A percentile compares a stretch with the other conserved stretches of the same genome.
Conservation (phyloP, 1,140 invertebrate species). For the Aphelenchoides fujianensis region DNA sequence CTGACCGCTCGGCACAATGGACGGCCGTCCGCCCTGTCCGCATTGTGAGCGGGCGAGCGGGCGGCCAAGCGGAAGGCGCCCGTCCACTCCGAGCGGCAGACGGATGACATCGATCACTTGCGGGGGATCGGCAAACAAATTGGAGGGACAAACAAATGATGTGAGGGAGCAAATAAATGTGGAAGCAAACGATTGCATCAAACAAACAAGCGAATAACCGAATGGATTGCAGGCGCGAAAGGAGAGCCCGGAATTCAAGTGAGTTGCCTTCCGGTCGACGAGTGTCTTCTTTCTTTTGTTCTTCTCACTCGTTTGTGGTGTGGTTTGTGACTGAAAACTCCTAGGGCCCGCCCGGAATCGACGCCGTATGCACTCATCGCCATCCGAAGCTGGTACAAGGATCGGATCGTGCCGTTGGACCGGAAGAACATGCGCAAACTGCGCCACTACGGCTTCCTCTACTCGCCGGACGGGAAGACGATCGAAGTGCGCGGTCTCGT, state of each 20-base stretch:
- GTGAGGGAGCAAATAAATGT: constrained; percentile 14
- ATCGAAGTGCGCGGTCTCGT: constrained; percentile 57
- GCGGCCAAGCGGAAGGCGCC: neutral
- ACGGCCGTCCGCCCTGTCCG: neutral
- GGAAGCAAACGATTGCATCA: too few relatives aligned
- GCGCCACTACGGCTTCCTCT: constrained; percentile 57
- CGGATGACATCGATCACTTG: neutral
- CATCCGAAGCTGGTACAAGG: constrained; percentile 21
- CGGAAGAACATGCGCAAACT: constrained; percentile 44
- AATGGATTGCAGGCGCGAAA: constrained; percentile 44
- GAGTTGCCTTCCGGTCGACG: too few relatives aligned
- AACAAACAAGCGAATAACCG: constrained; percentile 9
- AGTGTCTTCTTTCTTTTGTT: too few relatives aligned
- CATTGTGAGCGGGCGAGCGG: neutral
- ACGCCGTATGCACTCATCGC: constrained; percentile 24
- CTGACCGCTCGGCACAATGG: neutral
- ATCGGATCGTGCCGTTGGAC: constrained; percentile 42
- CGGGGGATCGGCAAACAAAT: neutral
- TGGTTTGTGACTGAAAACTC: constrained; percentile 15
- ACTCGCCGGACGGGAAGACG: constrained; percentile 53
- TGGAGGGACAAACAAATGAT: neutral
- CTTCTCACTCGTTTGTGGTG: constrained; percentile 19
- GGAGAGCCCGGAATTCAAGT: constrained; percentile 38
- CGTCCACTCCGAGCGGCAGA: neutral
- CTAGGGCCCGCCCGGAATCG: constrained; percentile 37